Base-by-base conservation (phyloP, 2,797 vertebrate species). In the Mormyrops attenuatus region DNA sequence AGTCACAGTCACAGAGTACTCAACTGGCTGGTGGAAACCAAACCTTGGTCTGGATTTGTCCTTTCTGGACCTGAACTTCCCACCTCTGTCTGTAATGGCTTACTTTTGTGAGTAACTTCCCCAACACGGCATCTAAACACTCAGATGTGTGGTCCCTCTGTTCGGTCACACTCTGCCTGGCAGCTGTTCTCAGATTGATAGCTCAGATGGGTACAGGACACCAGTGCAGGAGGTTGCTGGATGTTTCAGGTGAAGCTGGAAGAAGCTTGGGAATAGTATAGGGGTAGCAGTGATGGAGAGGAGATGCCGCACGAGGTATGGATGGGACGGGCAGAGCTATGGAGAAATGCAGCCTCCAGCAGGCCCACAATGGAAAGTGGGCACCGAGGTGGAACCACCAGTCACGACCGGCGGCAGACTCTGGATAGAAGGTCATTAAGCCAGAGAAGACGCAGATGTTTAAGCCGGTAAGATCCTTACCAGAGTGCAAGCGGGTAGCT, bases 351-450 rank as follows among this genome's bases (percentile, higher is more conserved):
- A 44, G 7, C 80, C 44, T 63, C 55, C 47, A 30, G 3, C 26
- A 52, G 47, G 34, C 5, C 55, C 26, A n/a, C 17, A 30, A 55
- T 20, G n/a, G 38, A 17, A 38, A 11, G 9, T 1, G 9, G 6
- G 22, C 1, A 87, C 2, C 20, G 55, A 82, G 63, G 20, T 80
- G 86, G 15, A 49, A 66, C 34, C 49, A 55, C 53, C 89, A 91
- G 92, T 93, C 93, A 91, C 92, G 93, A 95, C 95, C 93, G 95
- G 95, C 94, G 93, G 96, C 96, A 97, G 96, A 94, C 95, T 95
- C n/a, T n/a, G n/a, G n/a, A 94, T 93, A 92, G 95, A 93, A 96
- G 95, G 93, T 96, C 97, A 98, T 98, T 97, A 98, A 95, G 94
- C 95, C 95, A 92, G 94, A 92, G 94, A 96, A 95, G 93, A 95